These are phyloP conservation scores for Epicauta chinensis DNA, from an alignment of 1,140 invertebrate genomes.

Conservation along the genomic window DNA sequence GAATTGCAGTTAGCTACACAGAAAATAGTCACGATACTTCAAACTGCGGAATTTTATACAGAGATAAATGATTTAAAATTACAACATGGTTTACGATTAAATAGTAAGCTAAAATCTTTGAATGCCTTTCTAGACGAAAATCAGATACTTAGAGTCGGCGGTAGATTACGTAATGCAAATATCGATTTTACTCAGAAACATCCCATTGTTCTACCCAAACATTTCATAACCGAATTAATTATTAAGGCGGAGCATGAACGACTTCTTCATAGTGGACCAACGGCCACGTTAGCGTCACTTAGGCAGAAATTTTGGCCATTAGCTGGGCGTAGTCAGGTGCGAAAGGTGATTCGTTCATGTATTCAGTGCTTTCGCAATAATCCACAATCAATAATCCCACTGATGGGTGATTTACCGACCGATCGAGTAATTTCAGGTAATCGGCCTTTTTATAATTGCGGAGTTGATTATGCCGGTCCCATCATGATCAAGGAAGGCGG, in stretches of 20 bases:
- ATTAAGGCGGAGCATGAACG: constrained; percentile 3
- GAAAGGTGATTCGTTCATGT: constrained; percentile 29
- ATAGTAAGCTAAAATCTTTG: neutral
- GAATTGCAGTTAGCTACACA: too few species aligned
- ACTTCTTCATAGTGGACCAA: constrained; percentile 2
- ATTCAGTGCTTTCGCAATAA: constrained; percentile 28
- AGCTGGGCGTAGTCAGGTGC: constrained; percentile 14
- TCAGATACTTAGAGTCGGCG: neutral
- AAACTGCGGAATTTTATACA: too few species aligned
- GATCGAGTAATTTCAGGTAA: constrained; percentile 12
- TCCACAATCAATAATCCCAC: constrained; percentile 21
- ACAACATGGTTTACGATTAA: neutral
- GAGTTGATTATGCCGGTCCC: constrained; percentile 40
- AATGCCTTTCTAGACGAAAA: constrained; percentile 1
- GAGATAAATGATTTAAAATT: too few species aligned
- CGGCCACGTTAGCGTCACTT: constrained; percentile 8
- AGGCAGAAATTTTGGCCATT: constrained; percentile 27
- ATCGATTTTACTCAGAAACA: neutral
- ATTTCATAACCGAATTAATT: neutral
- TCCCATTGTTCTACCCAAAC: constrained; percentile 1
- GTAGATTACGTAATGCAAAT: neutral
- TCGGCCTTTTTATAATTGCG: constrained; percentile 29
- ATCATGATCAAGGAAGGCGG: constrained; percentile 11
- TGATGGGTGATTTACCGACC: constrained; percentile 36
- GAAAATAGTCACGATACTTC: too few species aligned